Evolutionary conservation across 2,113 vertebrate species (phyloP).

Genomic region (Tonatia bakeri): DNA sequence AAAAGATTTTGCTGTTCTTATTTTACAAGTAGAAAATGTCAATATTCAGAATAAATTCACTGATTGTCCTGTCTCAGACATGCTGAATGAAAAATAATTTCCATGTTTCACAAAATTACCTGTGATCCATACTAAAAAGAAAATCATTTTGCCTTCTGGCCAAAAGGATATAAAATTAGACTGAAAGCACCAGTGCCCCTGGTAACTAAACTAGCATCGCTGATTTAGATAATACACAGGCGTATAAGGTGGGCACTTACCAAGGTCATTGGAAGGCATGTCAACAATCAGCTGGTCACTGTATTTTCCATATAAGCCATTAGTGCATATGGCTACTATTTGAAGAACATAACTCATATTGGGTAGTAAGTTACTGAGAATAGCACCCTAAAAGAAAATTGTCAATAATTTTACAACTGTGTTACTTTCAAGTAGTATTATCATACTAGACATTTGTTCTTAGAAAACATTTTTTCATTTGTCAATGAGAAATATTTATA

Average conservation of each 20-base stretch:
- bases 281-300: constrained; percentile 89
- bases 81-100: background rate
- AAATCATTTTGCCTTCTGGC: background rate
- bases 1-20: background rate
- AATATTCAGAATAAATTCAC: background rate
- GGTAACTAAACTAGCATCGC: background rate
- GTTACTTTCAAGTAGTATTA: background rate
- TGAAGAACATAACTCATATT: constrained; percentile 94
- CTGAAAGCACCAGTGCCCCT: background rate
- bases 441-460: background rate
- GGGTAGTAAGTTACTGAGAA: constrained; percentile 89
- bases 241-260: constrained; percentile 83
- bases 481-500: background rate
- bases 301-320: constrained; percentile 90
- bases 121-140: background rate
- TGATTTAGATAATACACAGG: background rate
- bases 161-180: background rate
- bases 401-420: constrained; percentile 38
- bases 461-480: background rate
- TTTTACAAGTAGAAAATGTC: constrained; percentile 48
- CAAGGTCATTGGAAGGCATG: constrained; percentile 88
- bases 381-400: constrained; percentile 89
- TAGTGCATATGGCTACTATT: constrained; percentile 94
- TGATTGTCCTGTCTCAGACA: background rate
- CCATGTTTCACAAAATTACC: background rate